Percentiles rank a stretch among this genome's conserved stretches.
phyloP scores from a whole-genome alignment of 2,113 vertebrate species.

The Pleuronectes platessa region DNA sequence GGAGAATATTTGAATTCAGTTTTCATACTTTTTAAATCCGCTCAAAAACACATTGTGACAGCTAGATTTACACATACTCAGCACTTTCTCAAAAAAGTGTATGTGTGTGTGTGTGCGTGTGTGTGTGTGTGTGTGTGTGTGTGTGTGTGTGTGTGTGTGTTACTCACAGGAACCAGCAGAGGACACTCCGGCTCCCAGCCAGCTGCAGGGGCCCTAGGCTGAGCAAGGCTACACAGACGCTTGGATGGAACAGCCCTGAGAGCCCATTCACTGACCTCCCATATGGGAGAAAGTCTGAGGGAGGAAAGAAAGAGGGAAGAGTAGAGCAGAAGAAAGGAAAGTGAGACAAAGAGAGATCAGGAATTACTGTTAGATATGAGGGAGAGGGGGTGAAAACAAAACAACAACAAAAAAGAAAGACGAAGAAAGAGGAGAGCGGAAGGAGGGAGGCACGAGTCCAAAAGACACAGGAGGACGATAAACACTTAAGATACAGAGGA shows the following conservation, averaged over 20 bases:
- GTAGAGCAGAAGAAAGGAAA: background rate
- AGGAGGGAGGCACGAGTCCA: no score
- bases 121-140: background rate
- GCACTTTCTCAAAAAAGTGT: no score
- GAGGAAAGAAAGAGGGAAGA: background rate
- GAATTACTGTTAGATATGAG: background rate
- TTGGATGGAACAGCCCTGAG: slow-evolving; percentile 69
- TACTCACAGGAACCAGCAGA: slow-evolving; percentile 65
- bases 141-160: background rate
- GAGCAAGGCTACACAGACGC: slow-evolving; percentile 71
- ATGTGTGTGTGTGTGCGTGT: background rate
- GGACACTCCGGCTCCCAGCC: slow-evolving; percentile 71
- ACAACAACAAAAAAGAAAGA: no score
- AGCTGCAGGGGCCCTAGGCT: slow-evolving; percentile 47
- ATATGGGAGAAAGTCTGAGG: slow-evolving; percentile 67
- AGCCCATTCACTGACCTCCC: slow-evolving; percentile 72
- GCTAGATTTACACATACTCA: background rate
- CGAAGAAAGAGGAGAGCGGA: no score
- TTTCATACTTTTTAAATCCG: no score
- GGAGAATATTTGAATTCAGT: no score
- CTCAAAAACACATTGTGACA: no score
- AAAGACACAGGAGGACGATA: no score
- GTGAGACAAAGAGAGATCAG: background rate
- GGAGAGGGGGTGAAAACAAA: background rate
- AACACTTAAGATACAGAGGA: no score